phyloP scores from a whole-genome alignment of 35 echinoderm and acorn worm genomes.

The Strongylocentrotus purpuratus region DNA sequence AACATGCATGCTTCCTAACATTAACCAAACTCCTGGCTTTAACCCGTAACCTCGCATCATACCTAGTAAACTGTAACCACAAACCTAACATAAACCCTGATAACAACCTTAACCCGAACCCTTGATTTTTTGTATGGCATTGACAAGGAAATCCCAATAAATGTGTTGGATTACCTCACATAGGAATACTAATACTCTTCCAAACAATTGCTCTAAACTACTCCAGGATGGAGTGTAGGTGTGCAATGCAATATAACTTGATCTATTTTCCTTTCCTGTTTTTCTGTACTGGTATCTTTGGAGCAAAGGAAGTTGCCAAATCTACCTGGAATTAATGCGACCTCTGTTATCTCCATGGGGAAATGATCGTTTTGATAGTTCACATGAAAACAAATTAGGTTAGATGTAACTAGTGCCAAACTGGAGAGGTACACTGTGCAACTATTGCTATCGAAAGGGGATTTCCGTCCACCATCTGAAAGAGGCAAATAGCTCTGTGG shows the following conservation, averaged over 20 bases:
- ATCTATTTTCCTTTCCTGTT: constrained; percentile 18
- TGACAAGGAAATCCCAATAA: no score
- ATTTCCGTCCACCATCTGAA: background rate
- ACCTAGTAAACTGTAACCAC: no score
- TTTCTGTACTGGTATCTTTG: background rate
- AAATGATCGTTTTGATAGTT: background rate
- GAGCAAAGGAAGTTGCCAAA: background rate
- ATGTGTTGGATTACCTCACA: no score
- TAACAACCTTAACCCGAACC: no score
- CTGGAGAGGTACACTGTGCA: background rate
- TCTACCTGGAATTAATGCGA: background rate
- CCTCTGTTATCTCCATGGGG: background rate
- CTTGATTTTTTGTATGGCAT: no score
- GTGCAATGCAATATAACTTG: background rate
- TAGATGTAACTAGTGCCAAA: constrained; percentile 2
- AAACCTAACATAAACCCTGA: no score
- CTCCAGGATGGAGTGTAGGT: background rate
- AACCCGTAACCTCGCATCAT: no score
- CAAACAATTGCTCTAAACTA: background rate
- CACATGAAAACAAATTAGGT: background rate
- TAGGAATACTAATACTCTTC: no score
- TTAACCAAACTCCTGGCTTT: no score
- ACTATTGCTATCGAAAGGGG: background rate
- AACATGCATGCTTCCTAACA: no score
- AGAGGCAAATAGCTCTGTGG: background rate